phyloP scores from a whole-genome alignment of 2,888 invertebrate genomes.

The Mimachlamys varia region DNA sequence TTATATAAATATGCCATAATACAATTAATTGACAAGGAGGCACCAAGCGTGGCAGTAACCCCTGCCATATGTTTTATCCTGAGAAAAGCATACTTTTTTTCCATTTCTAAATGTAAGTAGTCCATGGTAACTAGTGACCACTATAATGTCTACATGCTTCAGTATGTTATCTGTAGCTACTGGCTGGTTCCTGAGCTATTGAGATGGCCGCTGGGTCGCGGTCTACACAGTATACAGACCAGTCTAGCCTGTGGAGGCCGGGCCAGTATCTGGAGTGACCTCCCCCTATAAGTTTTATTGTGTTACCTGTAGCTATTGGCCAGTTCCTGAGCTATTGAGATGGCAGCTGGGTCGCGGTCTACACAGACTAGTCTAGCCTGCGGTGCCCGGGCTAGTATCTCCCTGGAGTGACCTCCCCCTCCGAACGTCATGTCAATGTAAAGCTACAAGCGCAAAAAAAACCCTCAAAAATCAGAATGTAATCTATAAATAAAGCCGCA shows the following conservation, averaged over 20 bases:
- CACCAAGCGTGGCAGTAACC: too few species aligned
- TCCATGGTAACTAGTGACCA: not conserved
- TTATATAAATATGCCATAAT: too few species aligned
- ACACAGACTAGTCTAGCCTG: constrained; percentile 89
- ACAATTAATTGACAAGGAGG: too few species aligned
- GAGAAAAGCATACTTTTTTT: too few species aligned
- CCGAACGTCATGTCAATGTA: constrained; percentile 97
- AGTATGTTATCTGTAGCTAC: constrained; percentile 50
- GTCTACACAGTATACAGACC: constrained; percentile 92
- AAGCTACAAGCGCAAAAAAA: constrained; percentile 15
- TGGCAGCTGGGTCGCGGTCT: constrained; percentile 93
- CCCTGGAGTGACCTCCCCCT: constrained; percentile 93
- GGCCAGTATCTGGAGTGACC: constrained; percentile 92
- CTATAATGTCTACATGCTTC: not conserved
- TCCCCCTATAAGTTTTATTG: constrained; percentile 88
- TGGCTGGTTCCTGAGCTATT: constrained; percentile 83
- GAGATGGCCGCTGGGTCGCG: constrained; percentile 92
- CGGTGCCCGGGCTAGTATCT: constrained; percentile 87
- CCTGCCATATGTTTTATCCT: too few species aligned
- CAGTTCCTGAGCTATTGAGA: constrained; percentile 85
- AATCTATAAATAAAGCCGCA: not conserved
- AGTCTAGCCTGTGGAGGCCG: constrained; percentile 86
- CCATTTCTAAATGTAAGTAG: too few species aligned
- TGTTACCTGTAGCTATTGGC: constrained; percentile 55
- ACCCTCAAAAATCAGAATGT: not conserved